A percentile compares a stretch with the other conserved stretches of the same genome.
These are phyloP conservation scores for Ceratosolen fusciceps DNA, from an alignment of 1,140 invertebrate genomes.

Conservation along the genomic window DNA sequence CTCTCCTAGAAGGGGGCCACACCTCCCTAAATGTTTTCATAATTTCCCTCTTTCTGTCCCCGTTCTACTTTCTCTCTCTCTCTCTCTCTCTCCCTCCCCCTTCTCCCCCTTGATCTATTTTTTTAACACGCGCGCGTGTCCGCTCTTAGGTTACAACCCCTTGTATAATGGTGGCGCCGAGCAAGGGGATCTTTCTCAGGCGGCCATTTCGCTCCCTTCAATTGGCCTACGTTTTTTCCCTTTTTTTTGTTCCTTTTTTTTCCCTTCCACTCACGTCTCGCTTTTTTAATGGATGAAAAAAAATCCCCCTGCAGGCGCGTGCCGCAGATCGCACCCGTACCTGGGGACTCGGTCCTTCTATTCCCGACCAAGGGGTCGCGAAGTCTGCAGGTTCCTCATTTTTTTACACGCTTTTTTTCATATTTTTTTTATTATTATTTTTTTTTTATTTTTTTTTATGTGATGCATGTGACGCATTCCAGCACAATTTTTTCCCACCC, in stretches of 20 bases:
- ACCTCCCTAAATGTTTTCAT: not conserved
- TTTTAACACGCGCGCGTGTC: not conserved
- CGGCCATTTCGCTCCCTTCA: constrained; percentile 33
- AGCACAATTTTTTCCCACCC: not conserved
- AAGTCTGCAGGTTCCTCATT: not conserved
- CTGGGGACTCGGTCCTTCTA: not conserved
- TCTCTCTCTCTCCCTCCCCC: constrained; percentile 1
- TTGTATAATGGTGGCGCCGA: constrained; percentile 27
- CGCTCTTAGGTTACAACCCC: constrained; percentile 34
- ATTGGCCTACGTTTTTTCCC: constrained; percentile 41
- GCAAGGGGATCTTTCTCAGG: constrained; percentile 58
- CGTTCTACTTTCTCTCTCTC: not conserved
- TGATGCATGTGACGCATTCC: not conserved
- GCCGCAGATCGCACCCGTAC: not conserved
- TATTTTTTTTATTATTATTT: too few species aligned
- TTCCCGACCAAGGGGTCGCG: not conserved
- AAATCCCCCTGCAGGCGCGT: constrained; percentile 22
- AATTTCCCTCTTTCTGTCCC: too few species aligned
- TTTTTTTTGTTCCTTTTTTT: too few species aligned
- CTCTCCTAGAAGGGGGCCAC: not conserved
- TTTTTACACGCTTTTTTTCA: not conserved
- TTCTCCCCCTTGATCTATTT: constrained; percentile 17
- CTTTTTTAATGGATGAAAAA: constrained; percentile 49
- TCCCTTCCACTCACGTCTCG: not conserved
- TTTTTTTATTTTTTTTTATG: too few species aligned